Evolutionary conservation across 2,113 vertebrate genomes (phyloP).

Genomic region (Mus pahari): DNA sequence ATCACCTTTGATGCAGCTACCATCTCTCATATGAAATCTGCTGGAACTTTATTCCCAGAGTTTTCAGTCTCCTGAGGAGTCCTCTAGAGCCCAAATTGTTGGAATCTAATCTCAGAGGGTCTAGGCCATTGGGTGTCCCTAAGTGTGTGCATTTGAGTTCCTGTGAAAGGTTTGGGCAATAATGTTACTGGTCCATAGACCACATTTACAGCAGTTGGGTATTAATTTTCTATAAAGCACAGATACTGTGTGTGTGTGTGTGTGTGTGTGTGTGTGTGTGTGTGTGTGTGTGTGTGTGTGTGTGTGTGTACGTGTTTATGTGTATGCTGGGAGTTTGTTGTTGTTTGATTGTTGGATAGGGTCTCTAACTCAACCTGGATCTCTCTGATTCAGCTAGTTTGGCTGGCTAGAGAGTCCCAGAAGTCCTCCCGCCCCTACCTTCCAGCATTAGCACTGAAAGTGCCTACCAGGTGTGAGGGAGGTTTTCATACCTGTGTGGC

Average conservation of each 20-base stretch:
- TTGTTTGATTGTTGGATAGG: neutral
- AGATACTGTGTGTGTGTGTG: neutral
- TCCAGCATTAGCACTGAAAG: neutral
- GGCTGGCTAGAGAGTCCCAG: neutral
- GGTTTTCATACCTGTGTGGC: neutral
- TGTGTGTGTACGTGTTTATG: neutral
- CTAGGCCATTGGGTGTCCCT: neutral
- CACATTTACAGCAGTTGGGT: neutral
- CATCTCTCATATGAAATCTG: neutral
- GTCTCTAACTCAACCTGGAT: neutral
- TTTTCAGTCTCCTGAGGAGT: neutral
- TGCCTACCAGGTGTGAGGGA: neutral
- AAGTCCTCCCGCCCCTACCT: neutral
- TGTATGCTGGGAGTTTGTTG: too few relatives aligned
- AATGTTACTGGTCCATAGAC: neutral
- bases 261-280: neutral
- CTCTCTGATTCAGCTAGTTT: neutral
- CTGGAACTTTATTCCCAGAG: neutral
- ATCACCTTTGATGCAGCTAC: neutral
- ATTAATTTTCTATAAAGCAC: neutral
- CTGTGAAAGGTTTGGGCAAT: neutral
- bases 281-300: neutral
- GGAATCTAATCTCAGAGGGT: neutral
- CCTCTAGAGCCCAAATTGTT: neutral
- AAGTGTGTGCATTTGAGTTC: neutral